Conservation (phyloP, 92 coral and sea anemone genomes). For the Phymanthus crucifer region DNA sequence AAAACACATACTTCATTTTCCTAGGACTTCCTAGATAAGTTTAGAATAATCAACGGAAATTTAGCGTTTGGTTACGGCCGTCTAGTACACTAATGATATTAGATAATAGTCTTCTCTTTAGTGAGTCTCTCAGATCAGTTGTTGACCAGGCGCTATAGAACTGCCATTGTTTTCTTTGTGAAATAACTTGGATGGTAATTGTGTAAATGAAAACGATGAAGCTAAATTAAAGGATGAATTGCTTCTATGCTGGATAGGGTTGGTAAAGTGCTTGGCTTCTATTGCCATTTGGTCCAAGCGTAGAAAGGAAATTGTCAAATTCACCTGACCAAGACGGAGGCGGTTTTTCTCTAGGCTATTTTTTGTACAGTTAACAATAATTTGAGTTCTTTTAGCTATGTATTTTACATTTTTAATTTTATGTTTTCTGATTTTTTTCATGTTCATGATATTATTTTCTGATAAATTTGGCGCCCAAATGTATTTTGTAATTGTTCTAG, state of each 20-base stretch:
- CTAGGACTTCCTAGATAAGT: constrained; percentile 15
- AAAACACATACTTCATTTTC: constrained; percentile 17
- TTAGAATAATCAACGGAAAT: constrained; percentile 16
- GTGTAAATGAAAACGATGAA: constrained; percentile 8
- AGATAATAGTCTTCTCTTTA: not conserved
- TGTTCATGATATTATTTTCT: too few species aligned
- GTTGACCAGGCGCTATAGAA: constrained; percentile 13
- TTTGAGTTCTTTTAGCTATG: too few species aligned
- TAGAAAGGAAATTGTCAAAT: not conserved
- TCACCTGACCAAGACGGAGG: not conserved
- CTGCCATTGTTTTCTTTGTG: not conserved
- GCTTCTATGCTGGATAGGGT: not conserved
- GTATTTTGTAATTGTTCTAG: too few species aligned
- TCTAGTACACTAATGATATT: constrained; percentile 10
- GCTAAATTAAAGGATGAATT: not conserved
- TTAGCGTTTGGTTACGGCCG: not conserved
- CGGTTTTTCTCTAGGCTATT: not conserved
- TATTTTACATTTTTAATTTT: too few species aligned
- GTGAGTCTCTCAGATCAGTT: not conserved
- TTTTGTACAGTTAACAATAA: too few species aligned
- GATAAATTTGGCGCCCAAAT: too few species aligned
- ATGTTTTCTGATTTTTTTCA: too few species aligned
- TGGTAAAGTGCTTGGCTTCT: not conserved
- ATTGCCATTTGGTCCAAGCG: not conserved
- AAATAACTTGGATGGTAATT: constrained; percentile 6